A percentile compares a stretch with the other conserved stretches of the same genome.
These are phyloP conservation scores for Polyodon spathula DNA, from an alignment of 2,113 vertebrate genomes.

Conservation along the genomic window DNA sequence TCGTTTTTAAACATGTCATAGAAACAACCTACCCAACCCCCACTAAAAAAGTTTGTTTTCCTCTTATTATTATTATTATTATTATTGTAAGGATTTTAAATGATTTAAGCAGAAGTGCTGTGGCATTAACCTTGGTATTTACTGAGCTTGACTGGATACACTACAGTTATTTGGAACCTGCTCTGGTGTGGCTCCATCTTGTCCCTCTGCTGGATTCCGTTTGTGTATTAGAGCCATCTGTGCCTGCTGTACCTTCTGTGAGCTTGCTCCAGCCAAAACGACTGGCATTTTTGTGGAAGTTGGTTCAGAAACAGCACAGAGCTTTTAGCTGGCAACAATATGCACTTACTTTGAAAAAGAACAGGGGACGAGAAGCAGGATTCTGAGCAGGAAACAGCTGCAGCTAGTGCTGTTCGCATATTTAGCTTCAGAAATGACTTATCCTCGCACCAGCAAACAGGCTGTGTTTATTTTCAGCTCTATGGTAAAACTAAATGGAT, in stretches of 20 bases:
- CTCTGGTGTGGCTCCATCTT: constrained; percentile 71
- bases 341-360: constrained; percentile 52
- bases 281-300: constrained; percentile 90
- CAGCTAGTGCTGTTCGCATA: constrained; percentile 33
- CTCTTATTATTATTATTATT: constrained; percentile 44
- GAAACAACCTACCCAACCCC: no score
- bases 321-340: constrained; percentile 61
- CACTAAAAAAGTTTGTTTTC: neutral
- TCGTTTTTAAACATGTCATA: no score
- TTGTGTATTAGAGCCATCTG: constrained; percentile 99
- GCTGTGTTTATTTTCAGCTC: constrained; percentile 6
- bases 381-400: constrained; percentile 54
- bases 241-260: constrained; percentile 94
- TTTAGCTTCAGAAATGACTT: constrained; percentile 24
- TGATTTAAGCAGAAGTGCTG: constrained; percentile 45
- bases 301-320: constrained; percentile 52
- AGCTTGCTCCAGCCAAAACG: constrained; percentile 77
- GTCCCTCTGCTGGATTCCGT: constrained; percentile 91
- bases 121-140: constrained; percentile 67
- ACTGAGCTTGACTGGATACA: constrained; percentile 65
- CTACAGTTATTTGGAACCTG: constrained; percentile 87
- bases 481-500: constrained; percentile 6
- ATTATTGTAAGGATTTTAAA: constrained; percentile 46
- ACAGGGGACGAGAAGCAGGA: constrained; percentile 22
- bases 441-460: constrained; percentile 17